These are phyloP conservation scores for Solenopsis invicta DNA, from an alignment of 1,140 invertebrate species.

Conservation along the genomic window DNA sequence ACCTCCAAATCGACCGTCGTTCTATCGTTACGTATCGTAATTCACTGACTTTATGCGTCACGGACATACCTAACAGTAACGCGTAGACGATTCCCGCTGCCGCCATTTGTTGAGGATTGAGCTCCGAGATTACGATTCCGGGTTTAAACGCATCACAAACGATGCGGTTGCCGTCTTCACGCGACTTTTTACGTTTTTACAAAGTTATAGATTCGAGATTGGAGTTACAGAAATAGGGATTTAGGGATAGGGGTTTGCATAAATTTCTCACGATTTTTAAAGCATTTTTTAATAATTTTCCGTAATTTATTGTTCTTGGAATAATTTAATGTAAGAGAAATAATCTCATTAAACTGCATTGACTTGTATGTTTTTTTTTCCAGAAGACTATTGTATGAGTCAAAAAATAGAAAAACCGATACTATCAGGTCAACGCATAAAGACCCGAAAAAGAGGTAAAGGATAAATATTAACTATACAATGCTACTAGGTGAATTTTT, in stretches of 20 bases:
- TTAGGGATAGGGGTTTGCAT: too few relatives aligned
- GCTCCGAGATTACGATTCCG: slow-evolving; percentile 13
- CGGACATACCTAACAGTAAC: background rate
- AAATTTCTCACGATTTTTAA: background rate
- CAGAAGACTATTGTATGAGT: slow-evolving; percentile 99
- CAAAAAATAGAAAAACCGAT: slow-evolving; percentile 99
- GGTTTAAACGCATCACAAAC: slow-evolving; percentile 14
- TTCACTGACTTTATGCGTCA: background rate
- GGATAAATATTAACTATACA: background rate
- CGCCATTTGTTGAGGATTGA: slow-evolving; percentile 62
- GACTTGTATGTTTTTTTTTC: slow-evolving; percentile 85
- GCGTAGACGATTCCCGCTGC: background rate
- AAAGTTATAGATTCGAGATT: background rate
- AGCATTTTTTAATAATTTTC: slow-evolving; percentile 7
- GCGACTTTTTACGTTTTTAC: background rate
- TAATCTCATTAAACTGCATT: slow-evolving; percentile 10
- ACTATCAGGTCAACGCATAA: slow-evolving; percentile 99
- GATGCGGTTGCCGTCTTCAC: background rate
- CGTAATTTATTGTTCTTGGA: background rate
- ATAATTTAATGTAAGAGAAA: background rate
- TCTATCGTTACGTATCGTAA: slow-evolving; percentile 5
- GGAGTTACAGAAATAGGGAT: background rate
- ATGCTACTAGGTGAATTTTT: too few relatives aligned
- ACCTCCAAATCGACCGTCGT: slow-evolving; percentile 74
- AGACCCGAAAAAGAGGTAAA: slow-evolving; percentile 99